Percentiles rank a stretch among this genome's conserved stretches.
phyloP scores from a whole-genome alignment of 1,140 invertebrate species.

The Drosophila quadrilineata region DNA sequence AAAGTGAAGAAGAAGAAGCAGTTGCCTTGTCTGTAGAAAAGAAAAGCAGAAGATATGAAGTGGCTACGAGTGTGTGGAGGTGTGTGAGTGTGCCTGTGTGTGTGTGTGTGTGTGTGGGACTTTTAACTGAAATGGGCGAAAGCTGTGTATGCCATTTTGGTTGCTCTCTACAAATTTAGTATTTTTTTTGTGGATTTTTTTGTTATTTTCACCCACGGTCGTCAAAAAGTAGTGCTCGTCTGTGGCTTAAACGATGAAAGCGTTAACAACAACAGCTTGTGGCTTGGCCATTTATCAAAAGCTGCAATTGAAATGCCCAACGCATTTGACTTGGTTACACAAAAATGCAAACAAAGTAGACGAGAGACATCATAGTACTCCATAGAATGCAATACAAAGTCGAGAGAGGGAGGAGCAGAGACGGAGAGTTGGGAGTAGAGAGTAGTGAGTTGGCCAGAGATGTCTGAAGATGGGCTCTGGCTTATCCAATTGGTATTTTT shows the following conservation, averaged over 20 bases:
- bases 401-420: too few relatives aligned
- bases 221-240: conserved; percentile 52
- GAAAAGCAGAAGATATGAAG: background rate
- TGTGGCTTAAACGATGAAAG: conserved; percentile 58
- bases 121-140: conserved; percentile 68
- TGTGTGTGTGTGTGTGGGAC: conserved; percentile 21
- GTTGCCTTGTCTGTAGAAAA: conserved; percentile 30
- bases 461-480: background rate
- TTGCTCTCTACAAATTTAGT: too few relatives aligned
- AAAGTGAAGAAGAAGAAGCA: background rate
- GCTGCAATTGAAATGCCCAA: conserved; percentile 69
- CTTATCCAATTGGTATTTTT: conserved; percentile 5
- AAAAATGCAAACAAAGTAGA: conserved; percentile 44
- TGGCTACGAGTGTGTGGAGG: background rate
- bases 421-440: too few relatives aligned
- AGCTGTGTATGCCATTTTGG: conserved; percentile 70
- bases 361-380: background rate
- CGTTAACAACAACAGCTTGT: conserved; percentile 22
- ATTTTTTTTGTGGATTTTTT: too few relatives aligned
- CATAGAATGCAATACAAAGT: background rate
- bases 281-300: conserved; percentile 68
- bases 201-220: conserved; percentile 69
- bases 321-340: conserved; percentile 69
- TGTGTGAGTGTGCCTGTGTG: background rate
- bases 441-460: too few relatives aligned